Conservation (phyloP, 2,113 vertebrate genomes). For the Colius striatus region DNA sequence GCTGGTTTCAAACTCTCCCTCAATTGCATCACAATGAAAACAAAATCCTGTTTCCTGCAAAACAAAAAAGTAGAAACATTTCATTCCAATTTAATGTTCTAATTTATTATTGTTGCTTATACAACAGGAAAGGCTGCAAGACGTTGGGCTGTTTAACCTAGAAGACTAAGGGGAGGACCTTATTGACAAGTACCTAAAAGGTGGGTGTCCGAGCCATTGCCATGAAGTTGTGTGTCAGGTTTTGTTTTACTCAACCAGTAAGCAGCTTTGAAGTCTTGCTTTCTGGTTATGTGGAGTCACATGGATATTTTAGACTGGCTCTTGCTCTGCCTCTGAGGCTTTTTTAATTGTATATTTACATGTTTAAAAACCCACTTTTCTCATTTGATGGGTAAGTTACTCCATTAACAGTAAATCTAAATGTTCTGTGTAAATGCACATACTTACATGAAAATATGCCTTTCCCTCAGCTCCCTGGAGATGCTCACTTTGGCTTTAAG, state of each 20-base stretch:
- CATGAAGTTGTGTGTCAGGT: neutral
- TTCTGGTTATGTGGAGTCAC: neutral
- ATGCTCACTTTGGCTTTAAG: neutral
- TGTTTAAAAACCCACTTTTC: neutral
- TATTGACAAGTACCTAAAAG: too few relatives aligned
- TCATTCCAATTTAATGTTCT: neutral
- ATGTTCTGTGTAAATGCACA: neutral
- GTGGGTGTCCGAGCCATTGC: neutral
- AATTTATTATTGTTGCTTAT: neutral
- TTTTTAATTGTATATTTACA: neutral
- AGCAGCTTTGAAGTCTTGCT: neutral
- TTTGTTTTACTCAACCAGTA: neutral
- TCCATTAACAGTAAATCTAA: neutral
- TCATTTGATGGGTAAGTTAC: neutral
- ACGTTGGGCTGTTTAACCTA: too few relatives aligned
- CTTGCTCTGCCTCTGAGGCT: neutral
- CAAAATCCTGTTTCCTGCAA: neutral
- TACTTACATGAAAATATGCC: neutral
- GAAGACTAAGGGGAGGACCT: too few relatives aligned
- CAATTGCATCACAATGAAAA: constrained; percentile 1
- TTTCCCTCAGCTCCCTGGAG: neutral
- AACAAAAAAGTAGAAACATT: neutral
- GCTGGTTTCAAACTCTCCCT: neutral
- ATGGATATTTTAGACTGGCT: neutral
- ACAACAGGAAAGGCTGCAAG: neutral